These are phyloP conservation scores for Lampropteryx suffumata DNA, from an alignment of 2,888 invertebrate species.

Conservation along the genomic window DNA sequence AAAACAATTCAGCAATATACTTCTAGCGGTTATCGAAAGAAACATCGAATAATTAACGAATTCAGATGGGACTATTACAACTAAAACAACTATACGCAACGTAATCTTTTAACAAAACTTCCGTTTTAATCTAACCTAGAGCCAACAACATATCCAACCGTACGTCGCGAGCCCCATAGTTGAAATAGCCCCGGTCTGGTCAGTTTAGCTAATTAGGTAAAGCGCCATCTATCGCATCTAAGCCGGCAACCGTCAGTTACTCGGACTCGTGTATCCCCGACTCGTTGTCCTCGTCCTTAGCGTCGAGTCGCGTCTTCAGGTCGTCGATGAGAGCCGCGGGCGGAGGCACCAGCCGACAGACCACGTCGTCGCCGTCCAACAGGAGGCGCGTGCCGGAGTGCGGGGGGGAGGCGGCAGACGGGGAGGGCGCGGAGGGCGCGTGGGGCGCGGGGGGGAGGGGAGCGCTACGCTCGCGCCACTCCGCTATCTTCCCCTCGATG, in stretches of 20 bases:
- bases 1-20: too few species aligned
- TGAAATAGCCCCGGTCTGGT: too few species aligned
- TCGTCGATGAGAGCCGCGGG: conserved; percentile 68
- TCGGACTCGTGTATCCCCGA: conserved; percentile 77
- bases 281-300: conserved; percentile 75
- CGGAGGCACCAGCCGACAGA: conserved; percentile 65
- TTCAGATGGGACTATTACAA: too few species aligned
- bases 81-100: too few species aligned
- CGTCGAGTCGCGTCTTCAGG: conserved; percentile 71
- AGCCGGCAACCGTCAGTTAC: conserved; percentile 35
- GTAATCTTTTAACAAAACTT: too few species aligned
- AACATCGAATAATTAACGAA: too few species aligned
- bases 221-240: conserved; percentile 1
- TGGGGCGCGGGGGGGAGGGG: conserved; percentile 34
- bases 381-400: conserved; percentile 51
- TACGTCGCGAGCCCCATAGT: too few species aligned
- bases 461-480: conserved; percentile 66
- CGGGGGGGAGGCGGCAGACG: conserved; percentile 33
- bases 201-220: not conserved
- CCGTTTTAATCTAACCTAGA: too few species aligned
- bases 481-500: conserved; percentile 79
- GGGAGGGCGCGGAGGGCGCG: conserved; percentile 34
- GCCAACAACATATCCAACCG: too few species aligned
- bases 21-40: too few species aligned
- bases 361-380: conserved; percentile 63